These are phyloP conservation scores for Scaptomyza cyrtandrae DNA, from an alignment of 2,888 invertebrate genomes.

Conservation along the genomic window DNA sequence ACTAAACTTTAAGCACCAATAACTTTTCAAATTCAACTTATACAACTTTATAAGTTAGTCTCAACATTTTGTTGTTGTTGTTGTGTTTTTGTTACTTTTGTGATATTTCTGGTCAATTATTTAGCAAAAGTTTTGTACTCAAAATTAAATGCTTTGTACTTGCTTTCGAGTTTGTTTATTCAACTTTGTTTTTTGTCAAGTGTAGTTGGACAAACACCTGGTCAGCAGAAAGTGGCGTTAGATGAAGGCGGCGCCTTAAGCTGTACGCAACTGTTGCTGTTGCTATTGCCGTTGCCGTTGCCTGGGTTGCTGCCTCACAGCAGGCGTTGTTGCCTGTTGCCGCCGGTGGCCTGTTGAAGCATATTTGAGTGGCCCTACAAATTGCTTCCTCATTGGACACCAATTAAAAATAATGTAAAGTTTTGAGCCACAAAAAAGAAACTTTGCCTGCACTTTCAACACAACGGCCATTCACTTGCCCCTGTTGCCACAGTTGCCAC, in stretches of 20 bases:
- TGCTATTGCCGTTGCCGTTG: not conserved
- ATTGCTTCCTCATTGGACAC: conserved; percentile 79
- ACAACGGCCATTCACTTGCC: not conserved
- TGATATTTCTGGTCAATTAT: not conserved
- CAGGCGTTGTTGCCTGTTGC: not conserved
- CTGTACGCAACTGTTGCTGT: conserved; percentile 38
- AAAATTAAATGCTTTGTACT: not conserved
- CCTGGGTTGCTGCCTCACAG: conserved; percentile 4
- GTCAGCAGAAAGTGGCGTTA: conserved; percentile 14
- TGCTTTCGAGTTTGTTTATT: no score
- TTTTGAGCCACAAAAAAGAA: conserved; percentile 48
- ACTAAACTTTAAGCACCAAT: not conserved
- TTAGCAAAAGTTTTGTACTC: not conserved
- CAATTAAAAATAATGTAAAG: conserved; percentile 78
- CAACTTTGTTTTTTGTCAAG: conserved; percentile 1
- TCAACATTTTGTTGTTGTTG: not conserved
- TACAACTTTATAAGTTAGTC: not conserved
- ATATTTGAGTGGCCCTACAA: conserved; percentile 64
- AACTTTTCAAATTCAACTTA: not conserved
- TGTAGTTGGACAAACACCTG: conserved; percentile 26
- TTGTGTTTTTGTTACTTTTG: not conserved
- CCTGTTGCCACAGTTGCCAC: conserved; percentile 14
- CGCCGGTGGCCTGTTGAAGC: not conserved
- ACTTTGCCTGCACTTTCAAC: conserved; percentile 13
- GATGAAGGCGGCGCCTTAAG: conserved; percentile 25